Evolutionary conservation across 2,888 invertebrate species (phyloP).

Genomic region (Temnothorax unifasciatus): DNA sequence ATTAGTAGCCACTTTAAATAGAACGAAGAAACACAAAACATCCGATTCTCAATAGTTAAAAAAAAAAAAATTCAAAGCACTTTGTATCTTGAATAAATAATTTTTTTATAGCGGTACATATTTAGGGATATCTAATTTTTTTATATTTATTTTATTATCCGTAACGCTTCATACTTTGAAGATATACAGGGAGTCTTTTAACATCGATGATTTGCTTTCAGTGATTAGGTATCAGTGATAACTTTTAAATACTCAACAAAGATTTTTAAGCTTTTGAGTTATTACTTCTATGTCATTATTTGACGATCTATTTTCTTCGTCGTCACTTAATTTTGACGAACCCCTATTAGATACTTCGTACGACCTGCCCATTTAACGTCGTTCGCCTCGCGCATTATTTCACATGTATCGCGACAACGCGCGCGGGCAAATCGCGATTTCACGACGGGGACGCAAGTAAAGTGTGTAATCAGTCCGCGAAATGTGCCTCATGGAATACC

Average conservation of each 20-base stretch:
- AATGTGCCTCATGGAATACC: slow-evolving; percentile 43
- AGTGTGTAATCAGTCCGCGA: slow-evolving; percentile 36
- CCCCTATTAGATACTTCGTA: background rate
- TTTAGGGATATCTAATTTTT: background rate
- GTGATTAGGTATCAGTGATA: background rate
- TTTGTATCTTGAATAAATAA: background rate
- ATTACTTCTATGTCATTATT: background rate
- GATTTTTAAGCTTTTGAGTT: background rate
- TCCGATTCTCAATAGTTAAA: background rate
- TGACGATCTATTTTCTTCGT: background rate
- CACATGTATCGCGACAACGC: slow-evolving; percentile 4
- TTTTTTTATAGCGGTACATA: background rate
- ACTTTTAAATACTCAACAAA: background rate
- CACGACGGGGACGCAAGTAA: slow-evolving; percentile 30
- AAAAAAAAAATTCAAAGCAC: background rate
- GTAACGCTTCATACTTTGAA: background rate
- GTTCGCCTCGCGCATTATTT: slow-evolving; percentile 18
- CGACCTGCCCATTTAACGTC: background rate
- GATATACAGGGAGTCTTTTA: background rate
- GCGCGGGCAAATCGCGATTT: slow-evolving; percentile 35
- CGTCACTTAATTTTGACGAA: background rate
- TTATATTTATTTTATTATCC: background rate
- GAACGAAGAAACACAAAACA: background rate
- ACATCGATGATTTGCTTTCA: background rate
- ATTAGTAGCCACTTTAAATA: background rate